Percentiles rank a stretch among this genome's conserved stretches.
These are phyloP conservation scores for Siniperca undulata DNA, from an alignment of 2,797 vertebrate genomes.

Conservation along the genomic window DNA sequence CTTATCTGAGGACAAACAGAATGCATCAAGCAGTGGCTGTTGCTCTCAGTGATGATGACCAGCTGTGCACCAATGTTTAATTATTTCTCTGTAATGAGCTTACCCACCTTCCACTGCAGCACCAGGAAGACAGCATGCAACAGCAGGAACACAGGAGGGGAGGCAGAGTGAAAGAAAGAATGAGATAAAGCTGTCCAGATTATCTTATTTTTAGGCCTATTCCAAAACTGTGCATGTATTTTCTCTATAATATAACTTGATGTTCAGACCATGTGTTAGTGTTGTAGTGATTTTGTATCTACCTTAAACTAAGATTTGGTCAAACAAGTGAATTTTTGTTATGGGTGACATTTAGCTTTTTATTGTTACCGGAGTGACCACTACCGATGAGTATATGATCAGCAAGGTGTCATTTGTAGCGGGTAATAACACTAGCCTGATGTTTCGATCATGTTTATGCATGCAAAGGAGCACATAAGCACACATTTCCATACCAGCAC, in stretches of 20 bases:
- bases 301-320: conserved; percentile 17
- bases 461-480: conserved; percentile 73
- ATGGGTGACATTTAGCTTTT: conserved; percentile 63
- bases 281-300: conserved; percentile 6
- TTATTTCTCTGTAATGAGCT: conserved; percentile 90
- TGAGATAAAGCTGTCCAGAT: conserved; percentile 59
- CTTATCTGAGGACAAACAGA: conserved; percentile 89
- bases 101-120: conserved; percentile 85
- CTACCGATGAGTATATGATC: conserved; percentile 53
- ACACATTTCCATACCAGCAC: conserved; percentile 75
- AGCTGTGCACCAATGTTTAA: conserved; percentile 89
- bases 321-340: conserved; percentile 20
- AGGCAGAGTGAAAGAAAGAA: conserved; percentile 43
- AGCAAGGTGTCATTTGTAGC: conserved; percentile 61
- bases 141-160: conserved; percentile 69
- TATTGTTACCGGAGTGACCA: conserved; percentile 45
- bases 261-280: not conserved
- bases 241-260: conserved; percentile 21
- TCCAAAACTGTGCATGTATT: conserved; percentile 39
- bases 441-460: conserved; percentile 71
- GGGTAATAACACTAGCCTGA: conserved; percentile 48
- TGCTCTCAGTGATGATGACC: conserved; percentile 86
- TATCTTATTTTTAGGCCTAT: conserved; percentile 51
- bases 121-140: conserved; percentile 73
- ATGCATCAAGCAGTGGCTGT: conserved; percentile 87